Evolutionary conservation across 2,888 invertebrate genomes (phyloP), one percentile per base, ranked within the genome.

Genomic region (Aphodius sticticus): DNA sequence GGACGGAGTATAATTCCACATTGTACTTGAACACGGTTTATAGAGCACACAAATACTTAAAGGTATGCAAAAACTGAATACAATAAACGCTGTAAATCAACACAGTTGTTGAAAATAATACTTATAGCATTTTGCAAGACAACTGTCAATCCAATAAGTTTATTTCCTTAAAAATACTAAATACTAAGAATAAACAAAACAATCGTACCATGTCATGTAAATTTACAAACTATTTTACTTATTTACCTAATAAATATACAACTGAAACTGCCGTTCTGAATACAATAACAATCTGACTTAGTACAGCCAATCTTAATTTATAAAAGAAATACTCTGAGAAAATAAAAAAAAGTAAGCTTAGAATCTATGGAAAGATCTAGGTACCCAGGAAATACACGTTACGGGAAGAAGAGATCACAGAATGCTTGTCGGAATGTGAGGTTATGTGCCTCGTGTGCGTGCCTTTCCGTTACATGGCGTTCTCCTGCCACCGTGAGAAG

Each of bases 331-430:
- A 53, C 4, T 53, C 53, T 7, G 53, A 53, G 12, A 12, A 53
- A 9, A 0, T 53, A 12, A 53, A 53, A 53, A 12, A 53, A 53
- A 9, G 6, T 53, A 7, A 53, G 53, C 53, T 53, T 53, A 53
- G 53, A 53, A 53, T 9, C 53, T 53, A 53, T 53, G 53, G 53
- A 53, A 69, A 35, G 7, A 77, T n/a, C 35, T n/a, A 14, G 37
- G 76, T 79, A 69, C 83, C 83, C 83, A 83, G 83, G 82, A 83
- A 83, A 83, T 78, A 82, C 82, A 83, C 82, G 70, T 16, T 16
- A 78, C 15, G 12, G 53, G 53, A 35, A 75, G 36, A 38, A 53
- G 14, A 77, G 77, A 77, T 77, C 77, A 77, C 77, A 77, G 77
- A 77, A 53, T 53, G 53, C 69, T 69, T 15, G 69, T 69, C 76